A percentile compares a stretch with the other conserved stretches of the same genome.
phyloP scores from a whole-genome alignment of 2,888 invertebrate species.

The Invenusta paracnida region DNA sequence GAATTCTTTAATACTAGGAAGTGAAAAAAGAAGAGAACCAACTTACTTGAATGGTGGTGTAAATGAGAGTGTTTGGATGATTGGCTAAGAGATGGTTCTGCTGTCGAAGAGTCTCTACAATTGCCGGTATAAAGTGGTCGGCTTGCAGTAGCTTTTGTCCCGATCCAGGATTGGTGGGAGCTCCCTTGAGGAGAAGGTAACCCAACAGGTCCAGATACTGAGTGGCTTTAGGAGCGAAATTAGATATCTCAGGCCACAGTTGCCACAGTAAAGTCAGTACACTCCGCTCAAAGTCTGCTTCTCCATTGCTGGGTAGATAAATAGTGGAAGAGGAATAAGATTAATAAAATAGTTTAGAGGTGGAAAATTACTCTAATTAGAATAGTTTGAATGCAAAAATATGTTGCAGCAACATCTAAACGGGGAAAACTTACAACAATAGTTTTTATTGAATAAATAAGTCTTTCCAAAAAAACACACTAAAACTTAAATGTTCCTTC shows the following conservation, averaged over 20 bases:
- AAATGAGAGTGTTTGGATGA: slow-evolving; percentile 84
- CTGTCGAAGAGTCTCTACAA: slow-evolving; percentile 67
- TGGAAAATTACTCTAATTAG: no score
- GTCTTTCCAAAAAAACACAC: no score
- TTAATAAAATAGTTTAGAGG: no score
- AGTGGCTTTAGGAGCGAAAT: slow-evolving; percentile 84
- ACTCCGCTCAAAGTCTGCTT: slow-evolving; percentile 65
- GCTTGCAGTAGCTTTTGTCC: no score
- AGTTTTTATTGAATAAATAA: no score
- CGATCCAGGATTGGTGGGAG: background rate
- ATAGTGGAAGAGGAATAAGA: no score
- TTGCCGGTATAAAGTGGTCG: slow-evolving; percentile 65
- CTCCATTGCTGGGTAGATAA: background rate
- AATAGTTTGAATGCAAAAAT: no score
- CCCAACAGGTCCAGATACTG: slow-evolving; percentile 94
- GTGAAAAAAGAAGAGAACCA: background rate
- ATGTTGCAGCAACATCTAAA: no score
- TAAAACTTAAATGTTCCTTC: no score
- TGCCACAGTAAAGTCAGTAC: slow-evolving; percentile 80
- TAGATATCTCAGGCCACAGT: slow-evolving; percentile 81
- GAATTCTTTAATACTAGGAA: background rate
- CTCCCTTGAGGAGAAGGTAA: slow-evolving; percentile 66
- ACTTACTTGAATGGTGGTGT: background rate
- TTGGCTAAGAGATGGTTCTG: slow-evolving; percentile 81
- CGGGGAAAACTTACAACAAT: no score